These are phyloP conservation scores for Leucopternis melanops DNA, from an alignment of 2,113 vertebrate species.

Conservation along the genomic window DNA sequence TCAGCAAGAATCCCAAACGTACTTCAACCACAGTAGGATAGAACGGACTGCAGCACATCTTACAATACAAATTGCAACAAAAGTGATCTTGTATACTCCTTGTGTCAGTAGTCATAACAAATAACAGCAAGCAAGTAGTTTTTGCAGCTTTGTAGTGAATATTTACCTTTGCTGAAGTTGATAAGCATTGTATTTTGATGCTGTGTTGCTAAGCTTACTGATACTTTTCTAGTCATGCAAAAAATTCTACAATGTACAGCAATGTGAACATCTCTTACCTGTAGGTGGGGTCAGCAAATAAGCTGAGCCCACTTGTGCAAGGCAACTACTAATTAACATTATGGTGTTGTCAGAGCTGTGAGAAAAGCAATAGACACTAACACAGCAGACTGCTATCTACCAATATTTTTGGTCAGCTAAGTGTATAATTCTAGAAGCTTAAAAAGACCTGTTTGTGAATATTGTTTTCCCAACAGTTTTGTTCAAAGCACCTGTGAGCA, in stretches of 20 bases:
- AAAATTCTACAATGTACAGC: background rate
- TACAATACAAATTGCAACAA: background rate
- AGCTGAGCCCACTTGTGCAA: background rate
- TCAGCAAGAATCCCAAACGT: background rate
- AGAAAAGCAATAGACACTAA: background rate
- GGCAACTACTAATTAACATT: background rate
- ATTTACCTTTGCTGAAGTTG: background rate
- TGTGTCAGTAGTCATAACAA: background rate
- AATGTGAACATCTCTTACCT: rapidly evolving
- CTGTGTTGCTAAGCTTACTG: background rate
- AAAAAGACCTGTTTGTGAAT: background rate
- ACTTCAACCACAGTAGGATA: background rate
- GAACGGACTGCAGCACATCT: background rate
- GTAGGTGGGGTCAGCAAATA: background rate
- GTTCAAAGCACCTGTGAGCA: background rate
- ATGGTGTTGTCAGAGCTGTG: background rate
- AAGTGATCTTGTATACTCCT: background rate
- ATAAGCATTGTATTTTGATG: background rate
- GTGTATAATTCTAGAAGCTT: background rate
- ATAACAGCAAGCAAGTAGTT: background rate
- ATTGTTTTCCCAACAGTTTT: background rate
- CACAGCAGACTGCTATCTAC: background rate
- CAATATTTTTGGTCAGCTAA: background rate
- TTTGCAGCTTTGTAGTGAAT: background rate
- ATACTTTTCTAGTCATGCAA: background rate